A percentile compares a stretch with the other conserved stretches of the same genome.
These are phyloP conservation scores for Anolis sagrei DNA, from an alignment of 2,113 vertebrate genomes.

Conservation along the genomic window DNA sequence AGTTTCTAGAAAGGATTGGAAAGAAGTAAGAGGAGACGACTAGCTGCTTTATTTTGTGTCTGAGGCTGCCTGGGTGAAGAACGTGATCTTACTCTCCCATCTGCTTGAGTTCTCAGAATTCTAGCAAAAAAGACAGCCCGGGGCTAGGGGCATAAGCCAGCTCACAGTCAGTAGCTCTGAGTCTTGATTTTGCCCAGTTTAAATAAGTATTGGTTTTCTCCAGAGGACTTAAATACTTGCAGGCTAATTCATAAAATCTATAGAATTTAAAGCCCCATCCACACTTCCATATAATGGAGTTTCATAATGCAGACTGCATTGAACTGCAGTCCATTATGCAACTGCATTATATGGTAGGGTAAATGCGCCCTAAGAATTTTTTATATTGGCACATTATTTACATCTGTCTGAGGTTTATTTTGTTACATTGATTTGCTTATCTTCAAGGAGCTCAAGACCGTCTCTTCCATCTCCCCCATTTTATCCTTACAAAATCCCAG, in stretches of 20 bases:
- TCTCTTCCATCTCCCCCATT: background rate
- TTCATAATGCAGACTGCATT: no score
- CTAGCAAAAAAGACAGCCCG: background rate
- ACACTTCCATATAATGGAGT: no score
- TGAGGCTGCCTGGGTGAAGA: background rate
- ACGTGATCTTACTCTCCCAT: background rate
- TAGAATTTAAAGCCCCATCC: background rate
- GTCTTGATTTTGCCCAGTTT: no score
- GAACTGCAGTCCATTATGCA: no score
- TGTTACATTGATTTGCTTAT: background rate
- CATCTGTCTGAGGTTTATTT: background rate
- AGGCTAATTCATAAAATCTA: conserved; percentile 9
- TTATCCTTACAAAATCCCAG: background rate
- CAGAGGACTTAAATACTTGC: background rate
- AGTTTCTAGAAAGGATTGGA: background rate
- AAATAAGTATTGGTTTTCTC: background rate
- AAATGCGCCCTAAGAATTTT: no score
- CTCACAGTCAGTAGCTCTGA: background rate
- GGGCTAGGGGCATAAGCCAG: background rate
- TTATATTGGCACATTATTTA: background rate
- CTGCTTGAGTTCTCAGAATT: background rate
- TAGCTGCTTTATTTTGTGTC: background rate
- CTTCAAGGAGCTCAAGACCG: background rate
- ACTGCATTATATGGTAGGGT: no score
- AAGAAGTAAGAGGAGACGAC: background rate